These are phyloP conservation scores for Ichneumon xanthorius DNA, from an alignment of 2,888 invertebrate species.

Conservation along the genomic window DNA sequence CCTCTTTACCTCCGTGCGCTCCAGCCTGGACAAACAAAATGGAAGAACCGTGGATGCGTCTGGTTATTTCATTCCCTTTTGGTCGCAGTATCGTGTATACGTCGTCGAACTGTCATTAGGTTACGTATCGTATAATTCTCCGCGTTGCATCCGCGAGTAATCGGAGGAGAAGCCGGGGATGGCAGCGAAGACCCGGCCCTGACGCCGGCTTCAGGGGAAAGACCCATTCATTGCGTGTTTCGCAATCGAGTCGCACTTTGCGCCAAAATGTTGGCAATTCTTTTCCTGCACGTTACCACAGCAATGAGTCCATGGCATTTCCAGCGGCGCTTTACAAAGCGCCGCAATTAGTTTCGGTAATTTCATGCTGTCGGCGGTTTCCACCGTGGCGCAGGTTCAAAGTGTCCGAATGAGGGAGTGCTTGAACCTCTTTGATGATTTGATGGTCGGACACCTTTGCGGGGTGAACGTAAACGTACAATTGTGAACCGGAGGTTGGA, in stretches of 20 bases:
- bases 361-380: neutral
- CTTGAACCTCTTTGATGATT: too few relatives aligned
- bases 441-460: too few relatives aligned
- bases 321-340: slow-evolving; percentile 15
- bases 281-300: slow-evolving; percentile 19
- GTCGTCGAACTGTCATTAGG: slow-evolving; percentile 51
- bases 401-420: too few relatives aligned
- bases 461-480: too few relatives aligned
- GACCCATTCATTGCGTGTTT: slow-evolving; percentile 8
- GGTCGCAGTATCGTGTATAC: neutral
- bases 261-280: neutral
- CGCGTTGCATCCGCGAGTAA: slow-evolving; percentile 39
- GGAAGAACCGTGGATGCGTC: slow-evolving; percentile 52
- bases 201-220: neutral
- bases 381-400: too few relatives aligned
- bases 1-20: slow-evolving; percentile 25
- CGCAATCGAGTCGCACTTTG: slow-evolving; percentile 6
- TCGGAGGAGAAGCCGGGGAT: neutral
- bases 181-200: slow-evolving; percentile 19
- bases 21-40: slow-evolving; percentile 51
- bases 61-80: slow-evolving; percentile 21
- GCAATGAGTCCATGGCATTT: slow-evolving; percentile 19
- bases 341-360: neutral
- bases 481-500: too few relatives aligned
- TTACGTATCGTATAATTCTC: slow-evolving; percentile 59